phyloP scores from a whole-genome alignment of 2,113 vertebrate genomes.

The Montifringilla adamsi region DNA sequence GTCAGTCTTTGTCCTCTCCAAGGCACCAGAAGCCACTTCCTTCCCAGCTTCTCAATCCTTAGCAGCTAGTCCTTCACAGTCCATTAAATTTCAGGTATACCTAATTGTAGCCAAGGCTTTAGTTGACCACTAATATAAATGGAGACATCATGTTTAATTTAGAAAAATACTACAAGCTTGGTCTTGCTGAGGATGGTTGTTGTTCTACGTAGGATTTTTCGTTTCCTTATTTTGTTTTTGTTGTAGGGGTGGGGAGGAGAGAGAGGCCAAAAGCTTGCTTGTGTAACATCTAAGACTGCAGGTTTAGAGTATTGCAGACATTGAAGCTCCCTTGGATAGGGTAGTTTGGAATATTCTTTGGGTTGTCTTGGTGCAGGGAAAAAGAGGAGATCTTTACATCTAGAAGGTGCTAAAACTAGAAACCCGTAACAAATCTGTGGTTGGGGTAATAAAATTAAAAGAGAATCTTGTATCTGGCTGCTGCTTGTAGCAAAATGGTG shows the following conservation, averaged over 20 bases:
- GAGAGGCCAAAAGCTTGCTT: neutral
- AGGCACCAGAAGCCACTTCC: neutral
- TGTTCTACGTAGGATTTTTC: neutral
- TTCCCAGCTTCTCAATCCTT: neutral
- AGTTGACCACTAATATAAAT: neutral
- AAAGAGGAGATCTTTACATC: neutral
- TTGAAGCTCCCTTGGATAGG: neutral
- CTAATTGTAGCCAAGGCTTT: neutral
- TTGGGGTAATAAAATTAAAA: neutral
- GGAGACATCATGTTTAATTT: neutral
- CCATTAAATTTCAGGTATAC: neutral
- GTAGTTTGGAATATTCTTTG: neutral
- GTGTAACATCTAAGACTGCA: neutral
- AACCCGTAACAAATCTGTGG: neutral
- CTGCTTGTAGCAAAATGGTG: neutral
- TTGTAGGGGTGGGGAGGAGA: fast-evolving
- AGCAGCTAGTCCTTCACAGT: neutral
- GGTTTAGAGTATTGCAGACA: neutral
- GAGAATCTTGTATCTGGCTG: neutral
- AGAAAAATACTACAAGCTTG: neutral
- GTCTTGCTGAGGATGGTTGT: neutral
- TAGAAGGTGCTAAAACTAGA: neutral
- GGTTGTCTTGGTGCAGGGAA: neutral
- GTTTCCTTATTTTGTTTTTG: neutral
- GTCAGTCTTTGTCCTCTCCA: neutral